Evolutionary conservation across 2,888 invertebrate genomes (phyloP).

Genomic region (Ashinkailepas kermadecensis): DNA sequence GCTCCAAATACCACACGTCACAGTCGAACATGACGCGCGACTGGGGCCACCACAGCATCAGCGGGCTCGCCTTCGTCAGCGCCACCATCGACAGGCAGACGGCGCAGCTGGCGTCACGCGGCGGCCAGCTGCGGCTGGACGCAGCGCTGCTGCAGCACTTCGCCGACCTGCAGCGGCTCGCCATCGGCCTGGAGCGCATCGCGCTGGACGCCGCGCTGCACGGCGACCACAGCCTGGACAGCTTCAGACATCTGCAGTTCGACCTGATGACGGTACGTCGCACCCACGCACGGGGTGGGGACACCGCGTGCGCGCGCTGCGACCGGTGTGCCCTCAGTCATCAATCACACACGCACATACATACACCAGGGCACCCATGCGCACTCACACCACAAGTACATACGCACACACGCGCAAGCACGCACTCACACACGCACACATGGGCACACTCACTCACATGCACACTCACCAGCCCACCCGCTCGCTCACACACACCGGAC

Average conservation of each 20-base stretch:
- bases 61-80: background rate
- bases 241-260: background rate
- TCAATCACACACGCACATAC: no score
- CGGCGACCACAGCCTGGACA: background rate
- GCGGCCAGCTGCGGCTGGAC: background rate
- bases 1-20: no score
- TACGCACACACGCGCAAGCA: no score
- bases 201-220: background rate
- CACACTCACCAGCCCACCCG: no score
- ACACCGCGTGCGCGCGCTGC: no score
- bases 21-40: background rate
- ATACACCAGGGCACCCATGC: no score
- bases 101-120: background rate
- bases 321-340: no score
- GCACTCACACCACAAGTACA: no score
- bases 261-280: background rate
- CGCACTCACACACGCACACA: no score
- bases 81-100: background rate
- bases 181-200: background rate
- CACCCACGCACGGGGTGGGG: no score
- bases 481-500: no score
- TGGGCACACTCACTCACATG: no score
- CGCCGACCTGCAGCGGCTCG: background rate
- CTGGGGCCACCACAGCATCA: constrained; percentile 5
- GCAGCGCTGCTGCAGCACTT: background rate